Percentiles rank a stretch among this genome's conserved stretches.
These are phyloP conservation scores for Cantharis nigra DNA, from an alignment of 2,888 invertebrate species.

Conservation along the genomic window DNA sequence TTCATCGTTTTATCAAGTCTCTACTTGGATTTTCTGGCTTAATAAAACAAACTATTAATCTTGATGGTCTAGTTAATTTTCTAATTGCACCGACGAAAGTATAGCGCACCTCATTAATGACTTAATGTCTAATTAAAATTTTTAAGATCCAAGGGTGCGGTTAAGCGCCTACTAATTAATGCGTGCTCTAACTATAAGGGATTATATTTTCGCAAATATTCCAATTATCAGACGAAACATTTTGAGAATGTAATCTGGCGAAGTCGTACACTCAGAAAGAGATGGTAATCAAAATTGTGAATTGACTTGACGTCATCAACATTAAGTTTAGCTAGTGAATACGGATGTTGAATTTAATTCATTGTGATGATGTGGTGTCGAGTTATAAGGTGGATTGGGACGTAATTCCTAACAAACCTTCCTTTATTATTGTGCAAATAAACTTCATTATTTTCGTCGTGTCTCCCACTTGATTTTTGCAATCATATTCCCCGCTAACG, in stretches of 20 bases:
- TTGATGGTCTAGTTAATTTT: neutral
- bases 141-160: neutral
- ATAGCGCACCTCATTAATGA: neutral
- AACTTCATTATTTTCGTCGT: neutral
- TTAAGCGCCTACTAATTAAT: neutral
- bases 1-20: slow-evolving; percentile 6
- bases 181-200: neutral
- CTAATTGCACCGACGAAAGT: neutral
- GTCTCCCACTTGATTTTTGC: neutral
- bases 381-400: slow-evolving; percentile 18
- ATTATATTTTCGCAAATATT: neutral
- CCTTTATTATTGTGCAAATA: neutral
- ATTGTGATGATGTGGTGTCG: slow-evolving; percentile 15
- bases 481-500: neutral
- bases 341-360: slow-evolving; percentile 28
- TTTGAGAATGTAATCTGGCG: neutral
- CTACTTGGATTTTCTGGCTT: slow-evolving; percentile 2
- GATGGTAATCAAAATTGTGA: slow-evolving; percentile 14
- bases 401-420: slow-evolving; percentile 9
- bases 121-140: neutral
- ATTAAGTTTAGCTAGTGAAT: slow-evolving; percentile 11
- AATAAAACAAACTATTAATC: neutral
- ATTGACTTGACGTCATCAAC: slow-evolving; percentile 25
- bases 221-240: neutral
- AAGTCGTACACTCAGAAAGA: slow-evolving; percentile 6